Evolutionary conservation across 2,888 invertebrate species (phyloP), one percentile per base, ranked within the genome.

Genomic region (Acanthosoma haemorrhoidale): DNA sequence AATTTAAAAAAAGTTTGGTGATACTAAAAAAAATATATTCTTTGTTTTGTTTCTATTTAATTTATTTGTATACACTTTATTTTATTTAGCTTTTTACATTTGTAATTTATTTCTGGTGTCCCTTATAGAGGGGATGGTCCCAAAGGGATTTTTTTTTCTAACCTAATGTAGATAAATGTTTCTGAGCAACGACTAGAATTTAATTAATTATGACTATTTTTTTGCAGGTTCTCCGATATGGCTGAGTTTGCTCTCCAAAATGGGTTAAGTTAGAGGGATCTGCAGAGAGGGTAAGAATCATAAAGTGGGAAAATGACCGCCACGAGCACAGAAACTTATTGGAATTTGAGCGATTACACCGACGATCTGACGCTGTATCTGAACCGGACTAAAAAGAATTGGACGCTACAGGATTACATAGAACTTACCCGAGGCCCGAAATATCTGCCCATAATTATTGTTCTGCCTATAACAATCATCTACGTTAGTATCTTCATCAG

Each of bases 401-500:
- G 36, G 29, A 29, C 43, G n/a, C 0, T 31, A 16, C 32, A 29
- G 4, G 51, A 67, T 5, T 67, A 51, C 57, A 18, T 67, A 31
- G 18, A 18, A n/a, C 29, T 34, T 13, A 25, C 11, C 5, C 82
- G 88, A 79, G 90, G 89, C 0, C 87, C 88, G 0, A 83, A 86
- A 60, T 81, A 84, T 51, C 78, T 88, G 70, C 85, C 88, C 0
- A 77, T 86, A 31, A 77, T 79, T 73, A 71, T 77, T 4, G 79
- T 80, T 3, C 36, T 81, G 16, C 83, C 88, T 0, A 82, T 90
- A 60, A 90, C 90, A 0, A 83, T 87, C 68, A 83, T 89, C 34
- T 89, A 94, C 77, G 82, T 88, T 72, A 80, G 87, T 69, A 90
- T 94, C 72, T 93, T 94, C 79, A 80, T 93, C 59, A 90, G 91